phyloP scores from a whole-genome alignment of 2,888 invertebrate genomes.

The Dicranocentrus wangi region DNA sequence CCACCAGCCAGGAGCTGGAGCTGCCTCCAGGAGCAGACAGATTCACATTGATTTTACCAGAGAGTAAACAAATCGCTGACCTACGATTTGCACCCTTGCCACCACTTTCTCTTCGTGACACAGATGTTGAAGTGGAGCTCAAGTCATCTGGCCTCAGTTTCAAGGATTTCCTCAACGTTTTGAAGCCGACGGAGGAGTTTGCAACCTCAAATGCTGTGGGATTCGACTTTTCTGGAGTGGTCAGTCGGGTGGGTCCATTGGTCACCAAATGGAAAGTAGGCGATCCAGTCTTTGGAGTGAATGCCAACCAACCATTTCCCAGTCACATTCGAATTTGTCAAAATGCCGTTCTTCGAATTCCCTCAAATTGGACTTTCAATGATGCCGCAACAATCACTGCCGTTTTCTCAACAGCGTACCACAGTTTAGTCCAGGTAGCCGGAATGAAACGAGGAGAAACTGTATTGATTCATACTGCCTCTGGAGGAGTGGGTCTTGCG shows the following conservation, averaged over 20 bases:
- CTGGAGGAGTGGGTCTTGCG: slow-evolving; percentile 63
- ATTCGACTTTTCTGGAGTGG: slow-evolving; percentile 33
- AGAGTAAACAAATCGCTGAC: slow-evolving; percentile 12
- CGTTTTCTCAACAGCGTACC: background rate
- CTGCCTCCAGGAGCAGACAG: no score
- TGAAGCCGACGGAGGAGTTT: slow-evolving; percentile 44
- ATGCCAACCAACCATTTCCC: slow-evolving; percentile 12
- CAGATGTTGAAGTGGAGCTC: slow-evolving; percentile 41
- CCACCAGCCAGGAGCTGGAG: no score
- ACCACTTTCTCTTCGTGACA: background rate
- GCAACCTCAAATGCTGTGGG: slow-evolving; percentile 29
- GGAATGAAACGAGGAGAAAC: slow-evolving; percentile 16
- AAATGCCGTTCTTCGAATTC: background rate
- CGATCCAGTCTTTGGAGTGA: slow-evolving; percentile 35
- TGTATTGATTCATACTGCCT: slow-evolving; percentile 58
- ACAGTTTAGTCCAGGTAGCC: background rate
- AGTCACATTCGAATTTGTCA: slow-evolving; percentile 4
- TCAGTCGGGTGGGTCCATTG: slow-evolving; percentile 73
- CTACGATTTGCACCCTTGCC: slow-evolving; percentile 5
- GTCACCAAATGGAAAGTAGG: slow-evolving; percentile 78
- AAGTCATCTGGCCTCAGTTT: slow-evolving; percentile 43
- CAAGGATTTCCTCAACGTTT: slow-evolving; percentile 27
- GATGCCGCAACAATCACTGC: slow-evolving; percentile 16
- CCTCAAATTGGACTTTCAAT: background rate
- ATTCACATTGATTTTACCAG: slow-evolving; percentile 26